Conservation (phyloP, 2,888 invertebrate genomes). For the Tupiocoris notatus region DNA sequence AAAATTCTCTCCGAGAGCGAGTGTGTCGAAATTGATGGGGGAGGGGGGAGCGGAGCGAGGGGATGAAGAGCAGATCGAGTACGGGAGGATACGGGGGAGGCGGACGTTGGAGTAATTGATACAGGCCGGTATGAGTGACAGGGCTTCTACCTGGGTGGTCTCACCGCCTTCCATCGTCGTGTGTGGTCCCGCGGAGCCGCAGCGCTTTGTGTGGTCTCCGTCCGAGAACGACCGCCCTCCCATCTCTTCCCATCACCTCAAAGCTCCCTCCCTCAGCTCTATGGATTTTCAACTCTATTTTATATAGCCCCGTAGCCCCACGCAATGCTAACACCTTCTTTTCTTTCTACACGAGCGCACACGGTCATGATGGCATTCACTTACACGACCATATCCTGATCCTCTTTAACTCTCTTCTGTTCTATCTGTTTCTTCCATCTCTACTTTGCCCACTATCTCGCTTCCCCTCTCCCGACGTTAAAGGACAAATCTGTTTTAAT, state of each 20-base stretch:
- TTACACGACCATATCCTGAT: neutral
- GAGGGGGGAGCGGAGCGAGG: neutral
- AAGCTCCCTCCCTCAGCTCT: conserved; percentile 5
- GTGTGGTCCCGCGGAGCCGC: conserved; percentile 34
- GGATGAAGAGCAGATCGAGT: neutral
- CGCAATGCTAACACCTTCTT: conserved; percentile 40
- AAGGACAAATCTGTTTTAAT: conserved; percentile 34
- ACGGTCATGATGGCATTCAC: too few relatives aligned
- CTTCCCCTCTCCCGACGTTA: neutral
- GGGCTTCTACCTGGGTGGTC: conserved; percentile 36
- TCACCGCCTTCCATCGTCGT: conserved; percentile 35
- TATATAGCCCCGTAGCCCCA: conserved; percentile 45
- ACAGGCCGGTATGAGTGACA: conserved; percentile 40
- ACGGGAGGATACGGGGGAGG: neutral
- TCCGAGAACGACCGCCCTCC: too few relatives aligned
- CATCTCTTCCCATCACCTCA: neutral
- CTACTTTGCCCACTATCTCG: neutral
- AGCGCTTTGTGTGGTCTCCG: conserved; percentile 43
- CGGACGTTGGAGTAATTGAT: conserved; percentile 28
- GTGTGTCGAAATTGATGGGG: too few relatives aligned
- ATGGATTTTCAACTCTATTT: conserved; percentile 44
- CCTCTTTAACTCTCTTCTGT: neutral
- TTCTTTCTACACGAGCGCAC: conserved; percentile 3
- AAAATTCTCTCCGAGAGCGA: neutral
- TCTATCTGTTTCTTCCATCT: neutral